These are phyloP conservation scores for Calycopis cecrops DNA, from an alignment of 1,140 invertebrate genomes.

Conservation along the genomic window DNA sequence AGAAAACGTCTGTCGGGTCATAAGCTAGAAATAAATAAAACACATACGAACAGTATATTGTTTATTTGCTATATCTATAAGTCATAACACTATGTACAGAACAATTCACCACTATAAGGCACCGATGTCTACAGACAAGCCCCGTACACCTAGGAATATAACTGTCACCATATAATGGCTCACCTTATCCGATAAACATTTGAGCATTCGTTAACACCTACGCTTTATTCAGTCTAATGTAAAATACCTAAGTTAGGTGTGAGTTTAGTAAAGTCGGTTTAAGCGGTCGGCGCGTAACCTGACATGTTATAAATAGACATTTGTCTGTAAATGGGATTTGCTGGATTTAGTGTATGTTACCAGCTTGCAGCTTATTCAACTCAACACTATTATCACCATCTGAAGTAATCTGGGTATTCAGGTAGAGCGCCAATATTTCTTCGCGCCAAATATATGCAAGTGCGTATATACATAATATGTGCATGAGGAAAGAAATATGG, in stretches of 20 bases:
- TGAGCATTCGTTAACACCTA: conserved; percentile 28
- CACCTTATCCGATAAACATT: conserved; percentile 25
- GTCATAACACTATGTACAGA: conserved; percentile 69
- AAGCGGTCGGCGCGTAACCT: background rate
- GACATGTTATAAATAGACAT: too few relatives aligned
- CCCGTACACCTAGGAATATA: conserved; percentile 35
- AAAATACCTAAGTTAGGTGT: conserved; percentile 4
- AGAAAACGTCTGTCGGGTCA: too few relatives aligned
- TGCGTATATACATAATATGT: too few relatives aligned
- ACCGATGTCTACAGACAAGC: conserved; percentile 42
- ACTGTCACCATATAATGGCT: conserved; percentile 44
- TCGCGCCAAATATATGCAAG: too few relatives aligned
- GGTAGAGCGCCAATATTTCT: too few relatives aligned
- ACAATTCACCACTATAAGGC: conserved; percentile 67
- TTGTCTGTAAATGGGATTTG: too few relatives aligned
- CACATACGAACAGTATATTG: background rate
- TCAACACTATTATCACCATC: too few relatives aligned
- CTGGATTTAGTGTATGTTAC: too few relatives aligned
- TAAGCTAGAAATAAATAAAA: conserved; percentile 12
- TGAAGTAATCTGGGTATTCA: too few relatives aligned
- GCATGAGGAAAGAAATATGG: too few relatives aligned
- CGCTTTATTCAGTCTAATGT: conserved; percentile 27
- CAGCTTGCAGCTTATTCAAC: too few relatives aligned
- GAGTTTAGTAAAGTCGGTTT: background rate
- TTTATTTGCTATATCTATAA: conserved; percentile 27